Evolutionary conservation across 2,113 vertebrate species (phyloP), one percentile per base, ranked within the genome.

Genomic region (Platycercus adscitus): DNA sequence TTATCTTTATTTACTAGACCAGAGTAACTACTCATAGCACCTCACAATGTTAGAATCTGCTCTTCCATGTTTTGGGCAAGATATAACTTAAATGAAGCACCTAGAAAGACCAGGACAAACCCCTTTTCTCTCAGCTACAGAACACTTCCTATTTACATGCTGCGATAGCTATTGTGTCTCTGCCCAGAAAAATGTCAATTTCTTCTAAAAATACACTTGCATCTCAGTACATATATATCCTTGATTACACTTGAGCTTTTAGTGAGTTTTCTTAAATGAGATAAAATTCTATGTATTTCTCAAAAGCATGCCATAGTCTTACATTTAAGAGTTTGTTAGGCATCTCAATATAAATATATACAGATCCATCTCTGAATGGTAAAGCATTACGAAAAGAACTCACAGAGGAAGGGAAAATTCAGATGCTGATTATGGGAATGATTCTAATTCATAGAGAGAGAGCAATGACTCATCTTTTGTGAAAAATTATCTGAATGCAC

Each of bases 391-490:
- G 58, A 94, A 58, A 65, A 39, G 25, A 41, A 37, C 39, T 91
- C 46, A 12, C 9, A 83, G 44, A 75, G 25, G 31, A 86, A 56
- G 28, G 41, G 56, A 85, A 94, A 69, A 91, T 46, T 72, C 75
- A 46, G 46, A 66, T 44, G 44, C 41, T 52, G 73, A 81, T 87
- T 84, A 87, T 58, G 28, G 39, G 49, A 93, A 85, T 76, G 33
- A 61, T 82, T 63, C 33, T 87, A 88, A 92, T 83, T 94, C n/a
- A 13, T 60, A 89, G 24, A 91, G 88, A 39, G 93, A 88, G 63
- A 93, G 6, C 56, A 97, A 94, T 96, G 93, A 97, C 77, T 96
- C 92, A 92, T 95, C 83, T 75, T 73, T 81, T 86, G 21, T 70
- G 84, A 88, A 91, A 90, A 91, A 29, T 60, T 88, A 91, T 92